Conservation (phyloP, 2,888 invertebrate genomes). For the Dioctria rufipes region DNA sequence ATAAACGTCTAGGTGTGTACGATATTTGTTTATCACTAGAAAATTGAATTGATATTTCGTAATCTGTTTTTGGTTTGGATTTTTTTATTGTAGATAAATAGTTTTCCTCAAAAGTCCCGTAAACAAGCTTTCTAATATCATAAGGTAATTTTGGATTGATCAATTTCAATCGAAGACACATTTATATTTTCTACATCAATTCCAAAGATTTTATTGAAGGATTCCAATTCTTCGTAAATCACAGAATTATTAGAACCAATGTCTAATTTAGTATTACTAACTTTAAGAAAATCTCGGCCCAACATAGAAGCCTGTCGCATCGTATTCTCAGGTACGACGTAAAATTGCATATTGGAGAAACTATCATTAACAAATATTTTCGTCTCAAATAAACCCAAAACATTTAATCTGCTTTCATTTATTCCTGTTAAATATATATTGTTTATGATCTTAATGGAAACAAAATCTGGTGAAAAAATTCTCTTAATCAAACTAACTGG, state of each 20-base stretch:
- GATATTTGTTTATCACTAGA: background rate
- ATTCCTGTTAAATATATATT: no score
- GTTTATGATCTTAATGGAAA: no score
- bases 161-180: background rate
- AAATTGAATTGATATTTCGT: background rate
- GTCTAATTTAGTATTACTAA: background rate
- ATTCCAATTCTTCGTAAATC: background rate
- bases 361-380: background rate
- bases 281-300: slow-evolving; percentile 42
- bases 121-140: background rate
- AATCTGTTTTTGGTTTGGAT: slow-evolving; percentile 7
- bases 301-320: slow-evolving; percentile 50
- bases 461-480: no score
- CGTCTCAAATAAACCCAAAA: background rate
- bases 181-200: background rate
- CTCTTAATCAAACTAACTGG: no score
- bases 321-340: slow-evolving; percentile 54
- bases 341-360: slow-evolving; percentile 47
- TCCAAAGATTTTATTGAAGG: background rate
- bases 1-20: slow-evolving; percentile 58
- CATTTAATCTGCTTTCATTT: background rate
- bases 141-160: background rate
- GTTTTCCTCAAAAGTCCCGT: background rate
- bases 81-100: background rate
- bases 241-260: background rate